phyloP scores from a whole-genome alignment of 2,113 vertebrate genomes.

The Gasterosteus nipponicus region DNA sequence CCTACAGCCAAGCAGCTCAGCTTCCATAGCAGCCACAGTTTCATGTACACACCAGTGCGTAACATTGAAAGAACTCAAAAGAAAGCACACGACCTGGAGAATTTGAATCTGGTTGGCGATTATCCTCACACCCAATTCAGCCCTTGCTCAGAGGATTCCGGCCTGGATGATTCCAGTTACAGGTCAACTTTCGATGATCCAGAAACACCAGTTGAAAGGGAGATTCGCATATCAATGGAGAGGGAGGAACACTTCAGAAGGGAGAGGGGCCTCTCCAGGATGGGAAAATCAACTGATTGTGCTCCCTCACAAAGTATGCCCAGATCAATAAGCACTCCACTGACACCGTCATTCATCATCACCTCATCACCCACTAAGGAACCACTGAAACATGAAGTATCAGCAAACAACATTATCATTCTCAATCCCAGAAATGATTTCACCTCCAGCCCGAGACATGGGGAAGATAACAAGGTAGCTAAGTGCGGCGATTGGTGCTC shows the following conservation, averaged over 20 bases:
- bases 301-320: conserved; percentile 69
- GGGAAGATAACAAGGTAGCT: conserved; percentile 46
- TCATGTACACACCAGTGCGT: conserved; percentile 84
- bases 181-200: conserved; percentile 79
- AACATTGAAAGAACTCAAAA: conserved; percentile 78
- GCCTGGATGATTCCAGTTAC: conserved; percentile 81
- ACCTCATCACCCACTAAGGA: conserved; percentile 79
- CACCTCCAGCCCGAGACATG: conserved; percentile 48
- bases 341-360: conserved; percentile 81
- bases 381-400: conserved; percentile 69
- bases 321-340: conserved; percentile 72
- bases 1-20: conserved; percentile 66
- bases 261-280: conserved; percentile 75
- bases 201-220: conserved; percentile 80
- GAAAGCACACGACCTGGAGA: conserved; percentile 74
- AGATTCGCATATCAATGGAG: conserved; percentile 79
- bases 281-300: conserved; percentile 75
- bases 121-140: conserved; percentile 80
- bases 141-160: conserved; percentile 83
- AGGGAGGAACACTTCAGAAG: conserved; percentile 76
- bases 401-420: conserved; percentile 77
- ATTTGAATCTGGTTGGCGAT: conserved; percentile 69
- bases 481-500: conserved; percentile 69
- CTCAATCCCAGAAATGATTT: conserved; percentile 72
- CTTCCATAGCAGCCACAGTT: conserved; percentile 78